Percentiles rank a stretch among this genome's conserved stretches.
phyloP scores from a whole-genome alignment of 1,140 invertebrate species.

The Sitophilus oryzae region DNA sequence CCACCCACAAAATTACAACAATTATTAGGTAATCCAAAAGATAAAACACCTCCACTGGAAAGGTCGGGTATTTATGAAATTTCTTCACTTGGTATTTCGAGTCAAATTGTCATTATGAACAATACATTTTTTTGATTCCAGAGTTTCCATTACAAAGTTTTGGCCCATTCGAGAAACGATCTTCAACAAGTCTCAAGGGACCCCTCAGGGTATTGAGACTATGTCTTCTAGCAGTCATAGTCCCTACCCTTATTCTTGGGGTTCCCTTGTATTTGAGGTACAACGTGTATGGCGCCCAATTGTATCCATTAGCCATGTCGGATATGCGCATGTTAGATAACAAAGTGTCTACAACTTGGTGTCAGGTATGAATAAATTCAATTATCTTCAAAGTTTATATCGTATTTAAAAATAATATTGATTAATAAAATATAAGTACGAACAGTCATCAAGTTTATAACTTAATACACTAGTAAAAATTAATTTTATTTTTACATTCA shows the following conservation, averaged over 20 bases:
- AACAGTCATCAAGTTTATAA: background rate
- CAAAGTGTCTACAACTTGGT: conserved; percentile 70
- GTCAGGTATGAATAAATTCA: conserved; percentile 59
- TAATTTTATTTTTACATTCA: background rate
- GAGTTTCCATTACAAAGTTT: conserved; percentile 29
- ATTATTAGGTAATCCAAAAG: too few species aligned
- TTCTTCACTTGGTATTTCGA: too few species aligned
- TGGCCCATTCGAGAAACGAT: conserved; percentile 19
- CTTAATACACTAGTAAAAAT: too few species aligned
- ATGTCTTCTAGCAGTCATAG: conserved; percentile 56
- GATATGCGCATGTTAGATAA: conserved; percentile 69
- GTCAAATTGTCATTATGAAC: too few species aligned
- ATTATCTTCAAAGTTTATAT: too few species aligned
- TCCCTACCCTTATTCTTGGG: conserved; percentile 60
- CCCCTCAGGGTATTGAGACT: conserved; percentile 57
- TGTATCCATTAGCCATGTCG: conserved; percentile 67
- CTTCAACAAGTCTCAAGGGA: conserved; percentile 42
- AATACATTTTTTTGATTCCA: too few species aligned
- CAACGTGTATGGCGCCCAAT: conserved; percentile 59
- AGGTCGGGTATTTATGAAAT: too few species aligned
- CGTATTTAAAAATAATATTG: too few species aligned
- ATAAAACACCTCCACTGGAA: too few species aligned
- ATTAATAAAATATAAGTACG: background rate
- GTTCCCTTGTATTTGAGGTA: conserved; percentile 63
- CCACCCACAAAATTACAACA: too few species aligned